Percentiles rank a stretch among this genome's conserved stretches.
phyloP scores from a whole-genome alignment of 2,113 vertebrate genomes.

The Notothenia rossii region DNA sequence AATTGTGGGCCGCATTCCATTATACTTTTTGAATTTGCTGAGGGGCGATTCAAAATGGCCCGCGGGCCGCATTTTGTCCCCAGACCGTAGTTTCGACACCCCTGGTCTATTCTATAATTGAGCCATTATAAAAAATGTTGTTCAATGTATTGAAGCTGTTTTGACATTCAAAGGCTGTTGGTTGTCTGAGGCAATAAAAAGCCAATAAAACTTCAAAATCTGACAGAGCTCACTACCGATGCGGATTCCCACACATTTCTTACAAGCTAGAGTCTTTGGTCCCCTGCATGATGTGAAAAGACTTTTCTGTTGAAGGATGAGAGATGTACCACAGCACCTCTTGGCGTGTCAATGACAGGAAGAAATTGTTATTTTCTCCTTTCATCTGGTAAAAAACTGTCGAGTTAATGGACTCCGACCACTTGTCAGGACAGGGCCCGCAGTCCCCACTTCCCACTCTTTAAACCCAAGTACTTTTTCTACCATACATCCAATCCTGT shows the following conservation, averaged over 20 bases:
- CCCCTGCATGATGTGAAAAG: neutral
- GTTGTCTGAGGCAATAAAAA: too few relatives aligned
- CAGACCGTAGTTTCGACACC: too few relatives aligned
- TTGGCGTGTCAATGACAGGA: neutral
- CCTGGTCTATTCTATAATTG: too few relatives aligned
- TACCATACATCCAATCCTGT: neutral
- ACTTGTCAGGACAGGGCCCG: neutral
- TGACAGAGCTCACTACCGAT: neutral
- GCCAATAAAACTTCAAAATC: neutral
- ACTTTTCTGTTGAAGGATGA: neutral
- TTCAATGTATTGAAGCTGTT: too few relatives aligned
- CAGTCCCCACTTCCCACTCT: neutral
- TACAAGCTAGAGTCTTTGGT: constrained; percentile 5
- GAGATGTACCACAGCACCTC: neutral
- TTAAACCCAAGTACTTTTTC: neutral
- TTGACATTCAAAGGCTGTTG: too few relatives aligned
- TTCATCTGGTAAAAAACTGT: constrained; percentile 9
- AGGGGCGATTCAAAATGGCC: too few relatives aligned
- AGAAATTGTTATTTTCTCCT: neutral
- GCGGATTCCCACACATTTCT: neutral
- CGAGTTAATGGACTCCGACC: constrained; percentile 12
- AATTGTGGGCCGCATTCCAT: too few relatives aligned
- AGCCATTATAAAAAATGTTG: too few relatives aligned
- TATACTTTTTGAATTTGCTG: too few relatives aligned
- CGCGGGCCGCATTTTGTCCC: too few relatives aligned